Evolutionary conservation across 2,113 vertebrate species (phyloP).

Genomic region (Coreoperca whiteheadi): DNA sequence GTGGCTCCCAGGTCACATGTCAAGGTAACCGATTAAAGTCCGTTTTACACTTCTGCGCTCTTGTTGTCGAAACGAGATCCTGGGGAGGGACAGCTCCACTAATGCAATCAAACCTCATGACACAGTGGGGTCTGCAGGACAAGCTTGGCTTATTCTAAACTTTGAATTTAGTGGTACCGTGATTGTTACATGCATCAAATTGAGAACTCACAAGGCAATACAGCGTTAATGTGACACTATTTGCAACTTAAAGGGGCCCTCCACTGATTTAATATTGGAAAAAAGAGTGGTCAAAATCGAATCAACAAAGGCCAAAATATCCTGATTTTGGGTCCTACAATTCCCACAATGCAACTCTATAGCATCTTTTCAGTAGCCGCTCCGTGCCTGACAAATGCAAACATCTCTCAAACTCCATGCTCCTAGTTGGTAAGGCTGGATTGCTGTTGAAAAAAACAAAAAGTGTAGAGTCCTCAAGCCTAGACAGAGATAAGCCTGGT

Average conservation of each 20-base stretch:
- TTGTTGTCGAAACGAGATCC: constrained; percentile 27
- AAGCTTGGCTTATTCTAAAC: background rate
- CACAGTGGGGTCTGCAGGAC: background rate
- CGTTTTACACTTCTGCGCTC: constrained; percentile 10
- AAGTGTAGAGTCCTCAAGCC: background rate
- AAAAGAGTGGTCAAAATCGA: background rate
- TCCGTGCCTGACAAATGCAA: background rate
- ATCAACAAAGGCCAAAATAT: background rate
- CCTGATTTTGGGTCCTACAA: background rate
- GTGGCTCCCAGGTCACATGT: background rate
- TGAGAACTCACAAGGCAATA: background rate
- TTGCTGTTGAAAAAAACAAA: too few relatives aligned
- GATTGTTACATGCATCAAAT: background rate
- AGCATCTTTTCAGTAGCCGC: background rate
- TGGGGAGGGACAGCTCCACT: constrained; percentile 10
- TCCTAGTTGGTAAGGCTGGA: background rate
- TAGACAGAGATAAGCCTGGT: background rate
- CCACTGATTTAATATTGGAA: background rate
- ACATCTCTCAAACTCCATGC: background rate
- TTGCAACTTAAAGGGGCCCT: background rate
- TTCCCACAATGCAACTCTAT: background rate
- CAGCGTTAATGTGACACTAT: background rate
- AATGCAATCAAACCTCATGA: constrained; percentile 14
- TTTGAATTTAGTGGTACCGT: background rate
- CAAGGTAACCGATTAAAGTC: constrained; percentile 2